These are phyloP conservation scores for Sycobia sp. DNA, from an alignment of 1,140 invertebrate species.

Conservation along the genomic window DNA sequence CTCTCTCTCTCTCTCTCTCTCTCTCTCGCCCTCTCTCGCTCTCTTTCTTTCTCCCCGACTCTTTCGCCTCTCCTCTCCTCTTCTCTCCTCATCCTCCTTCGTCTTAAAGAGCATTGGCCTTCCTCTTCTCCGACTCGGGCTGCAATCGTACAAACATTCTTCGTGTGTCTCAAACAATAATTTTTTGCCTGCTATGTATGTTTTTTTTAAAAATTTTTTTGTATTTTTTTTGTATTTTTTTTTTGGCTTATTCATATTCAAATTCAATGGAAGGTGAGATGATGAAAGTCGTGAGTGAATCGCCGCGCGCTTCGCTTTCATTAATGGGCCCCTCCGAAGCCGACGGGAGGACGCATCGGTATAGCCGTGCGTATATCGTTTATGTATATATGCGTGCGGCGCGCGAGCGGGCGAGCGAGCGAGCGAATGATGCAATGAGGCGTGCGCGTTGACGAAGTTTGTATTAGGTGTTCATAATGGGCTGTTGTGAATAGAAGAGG, in stretches of 20 bases:
- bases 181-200: background rate
- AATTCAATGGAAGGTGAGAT: background rate
- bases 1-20: constrained; percentile 1
- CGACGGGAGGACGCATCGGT: too few relatives aligned
- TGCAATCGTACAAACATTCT: constrained; percentile 35
- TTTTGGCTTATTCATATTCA: background rate
- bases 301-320: background rate
- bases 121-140: constrained; percentile 34
- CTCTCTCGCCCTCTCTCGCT: background rate
- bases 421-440: background rate
- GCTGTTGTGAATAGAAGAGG: too few relatives aligned
- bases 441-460: too few relatives aligned
- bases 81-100: constrained; percentile 7
- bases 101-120: constrained; percentile 35
- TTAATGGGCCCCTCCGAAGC: too few relatives aligned
- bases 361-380: too few relatives aligned
- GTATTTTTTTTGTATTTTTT: background rate
- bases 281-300: constrained; percentile 8
- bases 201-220: background rate
- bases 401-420: background rate
- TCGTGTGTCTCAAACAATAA: constrained; percentile 19
- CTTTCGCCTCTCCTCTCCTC: constrained; percentile 7
- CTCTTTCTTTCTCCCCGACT: background rate
- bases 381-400: background rate
- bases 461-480: too few relatives aligned